Conservation (phyloP, 1,140 invertebrate genomes). For the Neuroterus valhalla region DNA sequence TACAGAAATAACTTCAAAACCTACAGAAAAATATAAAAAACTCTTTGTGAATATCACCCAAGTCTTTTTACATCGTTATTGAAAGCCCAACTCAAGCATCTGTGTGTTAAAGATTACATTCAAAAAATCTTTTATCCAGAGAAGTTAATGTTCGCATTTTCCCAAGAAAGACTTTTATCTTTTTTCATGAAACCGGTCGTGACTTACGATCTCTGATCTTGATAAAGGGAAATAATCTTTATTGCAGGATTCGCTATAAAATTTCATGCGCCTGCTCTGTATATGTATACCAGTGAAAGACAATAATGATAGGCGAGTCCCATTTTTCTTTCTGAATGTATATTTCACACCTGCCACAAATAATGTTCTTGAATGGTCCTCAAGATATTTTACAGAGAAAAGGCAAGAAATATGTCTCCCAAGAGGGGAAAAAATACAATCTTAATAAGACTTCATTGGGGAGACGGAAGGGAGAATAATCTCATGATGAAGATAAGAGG, state of each 20-base stretch:
- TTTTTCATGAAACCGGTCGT: constrained; percentile 24
- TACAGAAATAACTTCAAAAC: no score
- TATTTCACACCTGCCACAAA: background rate
- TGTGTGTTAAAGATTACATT: background rate
- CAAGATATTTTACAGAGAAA: no score
- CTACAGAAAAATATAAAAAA: no score
- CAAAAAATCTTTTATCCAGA: background rate
- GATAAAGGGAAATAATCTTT: constrained; percentile 28
- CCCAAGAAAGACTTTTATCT: background rate
- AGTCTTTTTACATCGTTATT: background rate
- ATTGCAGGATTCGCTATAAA: constrained; percentile 16
- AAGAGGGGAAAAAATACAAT: no score
- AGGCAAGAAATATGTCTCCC: no score
- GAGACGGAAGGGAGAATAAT: no score
- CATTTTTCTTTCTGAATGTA: constrained; percentile 3
- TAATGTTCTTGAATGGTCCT: background rate
- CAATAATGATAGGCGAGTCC: background rate
- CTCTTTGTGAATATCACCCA: no score
- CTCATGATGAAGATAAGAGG: no score
- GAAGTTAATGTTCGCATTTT: background rate
- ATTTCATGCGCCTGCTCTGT: background rate
- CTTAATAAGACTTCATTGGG: no score
- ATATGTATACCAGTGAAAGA: background rate
- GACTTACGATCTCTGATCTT: constrained; percentile 21
- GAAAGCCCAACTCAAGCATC: background rate